Evolutionary conservation across 2,113 vertebrate species (phyloP).

Genomic region (Ctenomys sociabilis): DNA sequence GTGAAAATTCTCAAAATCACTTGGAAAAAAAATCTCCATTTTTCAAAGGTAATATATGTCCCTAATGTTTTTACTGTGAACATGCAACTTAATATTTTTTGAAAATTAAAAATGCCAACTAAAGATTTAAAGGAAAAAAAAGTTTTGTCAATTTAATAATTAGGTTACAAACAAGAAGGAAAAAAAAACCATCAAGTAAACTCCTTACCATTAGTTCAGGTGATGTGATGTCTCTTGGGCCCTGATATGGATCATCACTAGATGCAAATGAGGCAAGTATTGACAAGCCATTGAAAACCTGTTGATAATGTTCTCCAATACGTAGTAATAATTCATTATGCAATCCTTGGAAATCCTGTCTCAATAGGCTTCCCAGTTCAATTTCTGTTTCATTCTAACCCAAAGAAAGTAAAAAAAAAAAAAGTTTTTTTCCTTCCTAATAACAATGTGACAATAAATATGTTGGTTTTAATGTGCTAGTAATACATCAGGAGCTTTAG

Average conservation of each 20-base stretch:
- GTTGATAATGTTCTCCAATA: slow-evolving; percentile 97
- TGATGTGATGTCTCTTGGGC: slow-evolving; percentile 92
- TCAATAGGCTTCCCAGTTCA: slow-evolving; percentile 95
- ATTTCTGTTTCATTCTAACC: slow-evolving; percentile 97
- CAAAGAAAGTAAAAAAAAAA: slow-evolving; percentile 48
- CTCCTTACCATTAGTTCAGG: slow-evolving; percentile 93
- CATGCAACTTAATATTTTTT: slow-evolving; percentile 34
- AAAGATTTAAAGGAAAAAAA: slow-evolving; percentile 44
- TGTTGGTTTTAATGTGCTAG: slow-evolving; percentile 40
- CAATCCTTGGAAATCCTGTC: slow-evolving; percentile 98
- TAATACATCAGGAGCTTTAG: slow-evolving; percentile 41
- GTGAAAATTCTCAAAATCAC: slow-evolving; percentile 10
- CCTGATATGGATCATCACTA: slow-evolving; percentile 94
- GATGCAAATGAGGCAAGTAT: slow-evolving; percentile 97
- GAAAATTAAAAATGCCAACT: slow-evolving; percentile 33
- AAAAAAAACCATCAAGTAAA: background rate
- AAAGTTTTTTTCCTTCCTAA: background rate
- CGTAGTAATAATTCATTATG: slow-evolving; percentile 97
- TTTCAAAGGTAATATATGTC: background rate
- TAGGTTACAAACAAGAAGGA: slow-evolving; percentile 39
- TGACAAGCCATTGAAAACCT: slow-evolving; percentile 98
- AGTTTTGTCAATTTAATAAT: slow-evolving; percentile 26
- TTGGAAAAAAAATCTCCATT: slow-evolving; percentile 7
- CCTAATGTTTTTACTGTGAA: background rate
- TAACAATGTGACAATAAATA: background rate